phyloP scores from a whole-genome alignment of 2,888 invertebrate genomes.

The Liopterus haemorrhoidalis region DNA sequence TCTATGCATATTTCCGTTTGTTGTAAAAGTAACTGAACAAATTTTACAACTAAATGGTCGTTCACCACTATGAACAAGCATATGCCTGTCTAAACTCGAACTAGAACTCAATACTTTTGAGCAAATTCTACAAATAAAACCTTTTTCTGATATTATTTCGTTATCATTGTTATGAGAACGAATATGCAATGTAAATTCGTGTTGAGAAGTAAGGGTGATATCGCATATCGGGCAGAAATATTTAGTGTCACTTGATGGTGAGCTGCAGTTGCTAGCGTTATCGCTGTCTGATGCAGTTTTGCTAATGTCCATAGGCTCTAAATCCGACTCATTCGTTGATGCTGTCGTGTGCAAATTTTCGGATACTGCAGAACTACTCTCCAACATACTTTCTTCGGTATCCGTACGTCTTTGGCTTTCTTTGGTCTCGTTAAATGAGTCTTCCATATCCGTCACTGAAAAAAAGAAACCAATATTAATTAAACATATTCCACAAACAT shows the following conservation, averaged over 20 bases:
- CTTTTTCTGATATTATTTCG: conserved; percentile 45
- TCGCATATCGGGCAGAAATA: conserved; percentile 64
- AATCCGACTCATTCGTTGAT: conserved; percentile 12
- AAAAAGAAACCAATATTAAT: not conserved
- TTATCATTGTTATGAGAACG: conserved; percentile 57
- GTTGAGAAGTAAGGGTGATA: conserved; percentile 54
- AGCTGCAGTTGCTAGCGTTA: conserved; percentile 49
- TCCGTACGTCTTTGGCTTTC: conserved; percentile 20
- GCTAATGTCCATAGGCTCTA: conserved; percentile 21
- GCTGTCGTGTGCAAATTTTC: conserved; percentile 12
- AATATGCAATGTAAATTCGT: conserved; percentile 65
- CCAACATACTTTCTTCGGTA: conserved; percentile 17
- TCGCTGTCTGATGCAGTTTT: conserved; percentile 48
- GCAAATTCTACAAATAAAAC: conserved; percentile 60
- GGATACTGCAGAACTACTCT: conserved; percentile 14
- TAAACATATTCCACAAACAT: no score
- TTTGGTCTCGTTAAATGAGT: conserved; percentile 20
- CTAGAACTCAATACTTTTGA: conserved; percentile 69
- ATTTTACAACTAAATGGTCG: conserved; percentile 72
- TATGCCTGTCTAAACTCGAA: conserved; percentile 73
- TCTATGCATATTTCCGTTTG: conserved; percentile 80
- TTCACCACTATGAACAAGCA: conserved; percentile 73
- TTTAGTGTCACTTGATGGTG: conserved; percentile 35
- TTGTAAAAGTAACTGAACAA: conserved; percentile 75
- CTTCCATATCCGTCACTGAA: conserved; percentile 20